Evolutionary conservation across 2,113 vertebrate species (phyloP).

Genomic region (Agelaius phoeniceus): DNA sequence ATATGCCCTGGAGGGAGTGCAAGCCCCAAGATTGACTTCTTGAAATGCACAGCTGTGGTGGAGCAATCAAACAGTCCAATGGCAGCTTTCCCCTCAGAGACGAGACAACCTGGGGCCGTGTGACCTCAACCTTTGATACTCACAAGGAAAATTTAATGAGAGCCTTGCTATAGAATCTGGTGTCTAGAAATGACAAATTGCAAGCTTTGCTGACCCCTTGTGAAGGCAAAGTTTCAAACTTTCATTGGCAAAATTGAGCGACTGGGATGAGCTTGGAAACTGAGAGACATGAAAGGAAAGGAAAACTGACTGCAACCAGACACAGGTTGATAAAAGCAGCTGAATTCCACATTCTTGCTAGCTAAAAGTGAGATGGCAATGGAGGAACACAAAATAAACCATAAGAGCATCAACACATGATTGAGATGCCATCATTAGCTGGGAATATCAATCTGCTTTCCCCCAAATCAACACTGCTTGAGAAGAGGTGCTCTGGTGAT

Average conservation of each 20-base stretch:
- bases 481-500: neutral
- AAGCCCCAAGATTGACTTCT: slow-evolving; percentile 32
- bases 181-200: slow-evolving; percentile 40
- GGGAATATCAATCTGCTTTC: neutral
- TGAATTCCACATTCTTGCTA: neutral
- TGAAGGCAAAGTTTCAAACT: slow-evolving; percentile 36
- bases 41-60: slow-evolving; percentile 12
- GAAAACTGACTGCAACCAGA: neutral
- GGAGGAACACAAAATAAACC: neutral
- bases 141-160: slow-evolving; percentile 39
- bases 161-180: slow-evolving; percentile 6
- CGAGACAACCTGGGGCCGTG: slow-evolving; percentile 27
- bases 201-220: neutral
- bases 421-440: neutral
- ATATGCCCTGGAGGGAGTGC: slow-evolving; percentile 10
- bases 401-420: neutral
- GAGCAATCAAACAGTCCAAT: slow-evolving; percentile 35
- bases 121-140: neutral
- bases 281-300: neutral
- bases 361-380: neutral
- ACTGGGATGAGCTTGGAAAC: neutral
- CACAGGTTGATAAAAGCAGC: neutral
- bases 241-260: slow-evolving; percentile 17
- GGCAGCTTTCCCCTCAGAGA: neutral
- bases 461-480: neutral